A percentile compares a stretch with the other conserved stretches of the same genome.
phyloP scores from a whole-genome alignment of 2,888 invertebrate genomes.

The Ceratothoa steindachneri region DNA sequence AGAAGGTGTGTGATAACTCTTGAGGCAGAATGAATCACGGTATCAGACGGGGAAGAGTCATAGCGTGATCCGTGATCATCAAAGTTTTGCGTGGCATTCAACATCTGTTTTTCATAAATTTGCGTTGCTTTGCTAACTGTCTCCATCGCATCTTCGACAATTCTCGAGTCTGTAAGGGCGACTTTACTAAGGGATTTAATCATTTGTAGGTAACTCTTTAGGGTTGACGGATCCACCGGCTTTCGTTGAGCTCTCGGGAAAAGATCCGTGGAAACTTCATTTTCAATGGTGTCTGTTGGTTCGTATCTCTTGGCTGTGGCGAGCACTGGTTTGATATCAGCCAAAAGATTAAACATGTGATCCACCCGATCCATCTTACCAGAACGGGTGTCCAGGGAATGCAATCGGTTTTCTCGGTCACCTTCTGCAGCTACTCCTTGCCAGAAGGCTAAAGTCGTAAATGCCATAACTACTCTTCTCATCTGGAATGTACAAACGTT shows the following conservation, averaged over 20 bases:
- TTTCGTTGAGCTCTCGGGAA: not conserved
- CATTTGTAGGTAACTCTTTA: not conserved
- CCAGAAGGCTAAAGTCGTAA: no score
- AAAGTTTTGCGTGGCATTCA: not conserved
- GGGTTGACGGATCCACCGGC: not conserved
- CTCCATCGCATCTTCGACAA: not conserved
- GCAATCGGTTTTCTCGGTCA: no score
- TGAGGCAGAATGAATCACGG: slow-evolving; percentile 14
- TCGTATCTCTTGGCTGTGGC: no score
- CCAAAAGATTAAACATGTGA: not conserved
- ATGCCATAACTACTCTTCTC: no score
- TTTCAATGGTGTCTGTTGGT: no score
- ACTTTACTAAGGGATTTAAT: not conserved
- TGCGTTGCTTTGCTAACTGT: slow-evolving; percentile 13
- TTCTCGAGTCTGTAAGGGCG: not conserved
- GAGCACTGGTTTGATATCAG: not conserved
- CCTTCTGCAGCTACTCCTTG: no score
- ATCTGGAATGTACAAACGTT: no score
- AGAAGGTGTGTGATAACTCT: slow-evolving; percentile 16
- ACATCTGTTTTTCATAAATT: slow-evolving; percentile 7
- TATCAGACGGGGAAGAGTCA: not conserved
- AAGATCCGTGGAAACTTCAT: not conserved
- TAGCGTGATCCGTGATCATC: not conserved
- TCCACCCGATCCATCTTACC: no score
- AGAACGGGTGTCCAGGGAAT: no score